Percentiles rank a stretch among this genome's conserved stretches.
Conservation (phyloP, 2,888 invertebrate genomes). For the Ametastegia equiseti region DNA sequence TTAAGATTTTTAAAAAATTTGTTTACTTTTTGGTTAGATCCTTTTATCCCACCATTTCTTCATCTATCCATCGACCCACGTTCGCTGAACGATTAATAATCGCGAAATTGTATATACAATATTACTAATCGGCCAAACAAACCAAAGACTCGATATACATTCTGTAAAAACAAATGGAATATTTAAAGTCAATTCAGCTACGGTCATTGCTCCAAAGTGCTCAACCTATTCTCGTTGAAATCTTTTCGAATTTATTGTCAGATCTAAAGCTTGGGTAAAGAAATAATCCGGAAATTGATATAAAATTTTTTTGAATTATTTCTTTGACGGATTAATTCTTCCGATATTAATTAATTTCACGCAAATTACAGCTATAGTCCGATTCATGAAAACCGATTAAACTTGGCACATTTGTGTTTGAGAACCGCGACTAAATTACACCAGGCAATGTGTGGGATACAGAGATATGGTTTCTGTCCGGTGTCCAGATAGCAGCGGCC, state of each 20-base stretch:
- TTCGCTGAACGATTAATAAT: neutral
- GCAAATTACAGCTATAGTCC: neutral
- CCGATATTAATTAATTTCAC: neutral
- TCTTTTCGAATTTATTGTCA: neutral
- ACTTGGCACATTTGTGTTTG: neutral
- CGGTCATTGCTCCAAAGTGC: slow-evolving; percentile 35
- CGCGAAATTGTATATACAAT: neutral
- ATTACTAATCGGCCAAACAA: slow-evolving; percentile 4
- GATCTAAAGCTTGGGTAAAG: neutral
- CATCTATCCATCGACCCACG: neutral
- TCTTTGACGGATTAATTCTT: neutral
- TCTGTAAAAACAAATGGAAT: neutral
- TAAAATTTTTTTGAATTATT: neutral
- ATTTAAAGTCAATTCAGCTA: neutral
- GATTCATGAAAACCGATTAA: neutral
- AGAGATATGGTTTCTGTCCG: slow-evolving; percentile 64
- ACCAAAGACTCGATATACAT: neutral
- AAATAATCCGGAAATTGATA: neutral
- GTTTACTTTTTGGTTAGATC: neutral
- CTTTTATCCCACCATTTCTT: too few species aligned
- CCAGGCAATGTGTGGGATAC: slow-evolving; percentile 66
- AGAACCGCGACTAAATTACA: slow-evolving; percentile 55
- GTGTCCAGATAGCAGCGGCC: slow-evolving; percentile 69
- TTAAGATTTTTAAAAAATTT: neutral
- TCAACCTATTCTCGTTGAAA: neutral